A percentile compares a stretch with the other conserved stretches of the same genome.
Conservation (phyloP, 2,113 vertebrate genomes). For the Indicator maculatus region DNA sequence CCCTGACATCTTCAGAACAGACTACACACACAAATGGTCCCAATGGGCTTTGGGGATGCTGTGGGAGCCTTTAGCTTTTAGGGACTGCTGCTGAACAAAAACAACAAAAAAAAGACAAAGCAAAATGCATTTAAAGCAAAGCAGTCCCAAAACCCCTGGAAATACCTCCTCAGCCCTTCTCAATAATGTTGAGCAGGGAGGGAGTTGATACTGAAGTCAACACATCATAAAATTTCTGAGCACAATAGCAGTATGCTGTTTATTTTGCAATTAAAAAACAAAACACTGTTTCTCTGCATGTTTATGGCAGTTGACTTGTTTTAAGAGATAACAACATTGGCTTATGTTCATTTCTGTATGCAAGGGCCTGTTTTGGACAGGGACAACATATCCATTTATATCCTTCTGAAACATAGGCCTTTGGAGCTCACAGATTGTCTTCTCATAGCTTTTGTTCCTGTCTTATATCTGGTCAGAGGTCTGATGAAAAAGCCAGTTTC, state of each 20-base stretch:
- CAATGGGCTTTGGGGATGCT: not conserved
- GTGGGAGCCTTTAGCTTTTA: not conserved
- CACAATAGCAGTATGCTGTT: not conserved
- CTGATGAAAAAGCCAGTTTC: not conserved
- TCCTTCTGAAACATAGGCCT: not conserved
- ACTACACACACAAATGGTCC: not conserved
- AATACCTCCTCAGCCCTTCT: not conserved
- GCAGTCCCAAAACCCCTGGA: not conserved
- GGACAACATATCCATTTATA: not conserved
- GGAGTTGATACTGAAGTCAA: not conserved
- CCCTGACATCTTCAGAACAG: not conserved
- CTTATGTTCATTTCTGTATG: not conserved
- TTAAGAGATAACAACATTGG: not conserved
- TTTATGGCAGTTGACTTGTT: not conserved
- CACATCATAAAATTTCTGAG: not conserved
- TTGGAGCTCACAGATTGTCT: not conserved
- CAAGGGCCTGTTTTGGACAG: not conserved
- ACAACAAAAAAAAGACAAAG: not conserved
- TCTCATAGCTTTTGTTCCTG: not conserved
- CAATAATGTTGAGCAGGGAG: not conserved
- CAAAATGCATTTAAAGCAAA: not conserved
- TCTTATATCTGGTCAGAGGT: not conserved
- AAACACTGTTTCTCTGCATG: not conserved
- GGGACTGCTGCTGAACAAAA: not conserved
- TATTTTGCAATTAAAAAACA: not conserved